Base-by-base conservation (phyloP, 2,113 vertebrate genomes). In the Rhipidura dahli region DNA sequence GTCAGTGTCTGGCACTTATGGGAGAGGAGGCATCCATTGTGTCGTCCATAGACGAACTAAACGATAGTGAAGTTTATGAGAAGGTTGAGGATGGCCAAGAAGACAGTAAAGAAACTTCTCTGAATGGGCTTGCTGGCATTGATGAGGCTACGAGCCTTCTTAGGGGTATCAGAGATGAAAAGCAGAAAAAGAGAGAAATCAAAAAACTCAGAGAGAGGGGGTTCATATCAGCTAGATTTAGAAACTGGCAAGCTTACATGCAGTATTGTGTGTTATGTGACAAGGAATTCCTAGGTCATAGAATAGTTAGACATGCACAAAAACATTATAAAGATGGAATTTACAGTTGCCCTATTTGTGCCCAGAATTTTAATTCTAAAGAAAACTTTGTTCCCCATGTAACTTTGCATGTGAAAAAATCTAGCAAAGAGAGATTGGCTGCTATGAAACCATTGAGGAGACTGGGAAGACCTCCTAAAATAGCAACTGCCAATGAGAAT, bases 181-280 rank as follows among this genome's bases (percentile, higher is more conserved):
- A 97, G 83, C 98, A 98, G 90, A 99, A 99, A 97, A 99, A 99
- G 94, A 97, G 96, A 97, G 98, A 99, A 72, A 98, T 99, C 70
- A 99, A 99, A 95, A 99, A 99, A 75, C 97, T 99, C 60, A 97
- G 98, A 97, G 99, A 99, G 80, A 98, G 99, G 24, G 99, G 99
- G 22, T 99, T 99, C 45, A 99, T 99, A 97, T 99, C 99, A 22
- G 98, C 99, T 49, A 98, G 99, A 50, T 99, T 99, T 96, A 97
- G 99, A 81, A 99, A 99, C 96, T 99, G 99, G 99, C 99, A 99
- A 94, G 99, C 99, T 57, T 99, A 99, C 69, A 99, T 99, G 99
- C 99, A 99, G 92, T 99, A 99, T 97, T 99, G 99, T 76, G 99
- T 99, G 57, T 95, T 99, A 16, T 99, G 99, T 22, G 99, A 99